Evolutionary conservation across 2,888 invertebrate genomes (phyloP), one percentile per base, ranked within the genome.

Genomic region (Lepas anatifera): DNA sequence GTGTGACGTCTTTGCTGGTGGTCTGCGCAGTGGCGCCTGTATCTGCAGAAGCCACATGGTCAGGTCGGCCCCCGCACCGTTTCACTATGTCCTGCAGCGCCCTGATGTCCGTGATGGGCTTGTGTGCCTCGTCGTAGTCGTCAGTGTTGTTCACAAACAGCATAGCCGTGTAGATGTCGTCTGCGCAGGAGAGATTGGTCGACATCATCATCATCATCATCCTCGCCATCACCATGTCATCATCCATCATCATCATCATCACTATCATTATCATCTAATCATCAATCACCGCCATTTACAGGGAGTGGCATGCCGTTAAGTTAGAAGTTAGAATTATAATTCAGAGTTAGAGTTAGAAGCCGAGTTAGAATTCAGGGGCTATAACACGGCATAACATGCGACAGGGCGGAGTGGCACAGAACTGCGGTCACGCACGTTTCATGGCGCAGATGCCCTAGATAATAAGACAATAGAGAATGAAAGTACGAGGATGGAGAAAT

Each of bases 151-250:
- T 84, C 0, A 87, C 84, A 79, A 85, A 87, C 43, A 85, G 79
- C 81, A 92, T 84, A 0, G 86, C 86, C 77, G 88, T 86, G 74
- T 87, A 85, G 0, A 92, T 81, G 77, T 88, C 85, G 75, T 88
- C 87, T 87, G 82, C 37, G 83, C 77, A 79, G 29, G 11, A 16
- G 1, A 41, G 41, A n/a, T 41, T 16, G 41, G 41, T 41, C n/a
- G n/a, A 87, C 43, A 85, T 79, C 81, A 92, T 84, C 0, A 86
- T 85, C 77, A 88, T 86, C 74, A 87, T 85, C 0, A 92, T 81
- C 77, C 88, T 85, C 75, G 88, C 87, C 4, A 16, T 25, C 25
- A 7, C 25, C 25, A 7, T 25, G 7, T 1, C 6, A 7, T 8
- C 50, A 8, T 2, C 8, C 1, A n/a, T 25, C 8, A 1, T 1